A percentile compares a stretch with the other conserved stretches of the same genome.
These are phyloP conservation scores for Habroteleia sp. DNA, from an alignment of 2,888 invertebrate species.

Conservation along the genomic window DNA sequence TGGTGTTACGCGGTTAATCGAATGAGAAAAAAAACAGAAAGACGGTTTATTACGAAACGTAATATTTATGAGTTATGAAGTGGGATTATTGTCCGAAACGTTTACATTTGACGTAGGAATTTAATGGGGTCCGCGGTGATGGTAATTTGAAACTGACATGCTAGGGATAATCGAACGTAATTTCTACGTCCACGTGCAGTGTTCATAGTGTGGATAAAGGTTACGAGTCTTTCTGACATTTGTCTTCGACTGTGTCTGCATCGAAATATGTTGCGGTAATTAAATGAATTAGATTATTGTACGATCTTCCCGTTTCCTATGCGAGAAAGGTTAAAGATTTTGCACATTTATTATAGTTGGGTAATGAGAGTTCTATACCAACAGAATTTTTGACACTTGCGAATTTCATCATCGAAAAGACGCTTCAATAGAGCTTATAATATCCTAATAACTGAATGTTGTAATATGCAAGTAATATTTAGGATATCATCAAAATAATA, in stretches of 20 bases:
- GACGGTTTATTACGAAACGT: slow-evolving; percentile 21
- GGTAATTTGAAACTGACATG: too few relatives aligned
- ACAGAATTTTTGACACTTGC: too few relatives aligned
- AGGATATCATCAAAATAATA: too few relatives aligned
- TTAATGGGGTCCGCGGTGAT: slow-evolving; percentile 20
- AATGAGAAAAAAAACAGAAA: slow-evolving; percentile 7
- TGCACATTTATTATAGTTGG: not conserved
- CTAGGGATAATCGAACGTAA: too few relatives aligned
- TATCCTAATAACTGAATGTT: slow-evolving; percentile 13
- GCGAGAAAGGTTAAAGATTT: not conserved
- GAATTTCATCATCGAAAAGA: too few relatives aligned
- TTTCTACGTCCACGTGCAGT: too few relatives aligned
- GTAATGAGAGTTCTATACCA: not conserved
- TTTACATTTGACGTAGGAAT: slow-evolving; percentile 20
- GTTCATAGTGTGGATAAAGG: not conserved
- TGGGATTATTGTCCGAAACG: slow-evolving; percentile 6
- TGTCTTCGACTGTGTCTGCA: too few relatives aligned
- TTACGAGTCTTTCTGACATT: too few relatives aligned
- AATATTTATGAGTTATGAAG: slow-evolving; percentile 25
- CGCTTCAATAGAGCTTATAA: too few relatives aligned
- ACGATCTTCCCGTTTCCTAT: not conserved
- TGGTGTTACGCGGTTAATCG: slow-evolving; percentile 16
- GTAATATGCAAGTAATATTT: too few relatives aligned
- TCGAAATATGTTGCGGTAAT: too few relatives aligned
- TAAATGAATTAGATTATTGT: too few relatives aligned